phyloP scores from a whole-genome alignment of 2,113 vertebrate genomes.

The Grammomys dolichurus region DNA sequence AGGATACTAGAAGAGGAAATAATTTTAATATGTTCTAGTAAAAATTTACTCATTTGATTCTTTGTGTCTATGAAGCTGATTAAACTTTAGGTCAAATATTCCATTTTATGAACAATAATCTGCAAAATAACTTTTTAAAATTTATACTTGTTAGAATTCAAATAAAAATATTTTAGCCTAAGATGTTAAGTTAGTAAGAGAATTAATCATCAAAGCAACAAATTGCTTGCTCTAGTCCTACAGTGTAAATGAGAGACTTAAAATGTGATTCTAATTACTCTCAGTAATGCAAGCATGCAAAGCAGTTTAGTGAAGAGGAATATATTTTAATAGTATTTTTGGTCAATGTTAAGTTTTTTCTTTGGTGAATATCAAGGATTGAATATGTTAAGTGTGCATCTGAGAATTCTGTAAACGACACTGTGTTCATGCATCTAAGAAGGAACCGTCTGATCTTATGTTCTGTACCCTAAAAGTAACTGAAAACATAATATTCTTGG shows the following conservation, averaged over 20 bases:
- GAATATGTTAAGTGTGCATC: neutral
- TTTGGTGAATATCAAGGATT: slow-evolving; percentile 16
- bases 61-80: slow-evolving; percentile 14
- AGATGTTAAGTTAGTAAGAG: slow-evolving; percentile 39
- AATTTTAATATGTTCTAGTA: slow-evolving; percentile 50
- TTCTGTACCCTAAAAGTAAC: slow-evolving; percentile 31
- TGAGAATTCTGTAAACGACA: neutral
- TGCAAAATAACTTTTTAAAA: slow-evolving; percentile 16
- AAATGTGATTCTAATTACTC: slow-evolving; percentile 57
- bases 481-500: slow-evolving; percentile 44
- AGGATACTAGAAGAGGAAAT: slow-evolving; percentile 5
- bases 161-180: slow-evolving; percentile 39
- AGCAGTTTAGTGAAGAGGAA: neutral
- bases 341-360: slow-evolving; percentile 4
- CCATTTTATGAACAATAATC: slow-evolving; percentile 28
- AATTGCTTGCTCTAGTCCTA: neutral
- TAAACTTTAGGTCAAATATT: slow-evolving; percentile 40
- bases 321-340: slow-evolving; percentile 61
- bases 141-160: neutral
- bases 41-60: slow-evolving; percentile 29
- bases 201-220: slow-evolving; percentile 47
- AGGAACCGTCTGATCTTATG: slow-evolving; percentile 24
- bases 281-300: slow-evolving; percentile 7
- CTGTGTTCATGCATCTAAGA: neutral
- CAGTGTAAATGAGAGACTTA: neutral